These are phyloP conservation scores for Nettapus auritus DNA, from an alignment of 2,113 vertebrate species.

Conservation along the genomic window DNA sequence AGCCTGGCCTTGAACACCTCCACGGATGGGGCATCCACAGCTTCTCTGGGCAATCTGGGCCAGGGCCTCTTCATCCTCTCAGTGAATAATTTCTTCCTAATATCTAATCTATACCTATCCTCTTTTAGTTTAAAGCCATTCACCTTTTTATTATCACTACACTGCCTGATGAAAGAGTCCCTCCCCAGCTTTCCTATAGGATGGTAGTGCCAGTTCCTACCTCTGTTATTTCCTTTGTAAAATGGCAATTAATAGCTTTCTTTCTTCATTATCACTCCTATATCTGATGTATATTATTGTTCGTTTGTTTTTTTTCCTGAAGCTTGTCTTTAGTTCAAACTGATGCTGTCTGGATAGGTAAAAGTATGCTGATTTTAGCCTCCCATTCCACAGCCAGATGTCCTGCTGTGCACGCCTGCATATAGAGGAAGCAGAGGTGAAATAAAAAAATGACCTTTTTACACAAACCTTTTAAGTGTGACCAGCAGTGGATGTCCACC, in stretches of 20 bases:
- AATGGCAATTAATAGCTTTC: not conserved
- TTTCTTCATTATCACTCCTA: not conserved
- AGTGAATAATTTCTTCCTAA: no score
- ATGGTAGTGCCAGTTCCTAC: not conserved
- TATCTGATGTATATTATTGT: not conserved
- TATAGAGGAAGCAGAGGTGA: not conserved
- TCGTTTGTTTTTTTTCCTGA: not conserved
- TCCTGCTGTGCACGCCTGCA: not conserved
- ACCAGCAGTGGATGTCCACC: not conserved
- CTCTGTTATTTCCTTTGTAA: not conserved
- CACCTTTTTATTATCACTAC: no score
- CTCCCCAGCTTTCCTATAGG: no score
- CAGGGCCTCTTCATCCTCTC: no score
- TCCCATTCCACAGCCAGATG: not conserved
- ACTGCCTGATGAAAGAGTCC: no score
- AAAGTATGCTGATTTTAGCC: not conserved
- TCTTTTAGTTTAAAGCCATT: no score
- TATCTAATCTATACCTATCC: no score
- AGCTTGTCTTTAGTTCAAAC: not conserved
- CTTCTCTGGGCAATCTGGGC: no score
- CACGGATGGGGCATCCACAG: no score
- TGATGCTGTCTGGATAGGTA: not conserved
- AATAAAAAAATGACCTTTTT: not conserved
- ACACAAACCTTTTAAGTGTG: not conserved
- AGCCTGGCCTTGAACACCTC: no score